These are phyloP conservation scores for Caenorhabditis doughertyi DNA, from an alignment of 2,888 invertebrate genomes.

Conservation along the genomic window DNA sequence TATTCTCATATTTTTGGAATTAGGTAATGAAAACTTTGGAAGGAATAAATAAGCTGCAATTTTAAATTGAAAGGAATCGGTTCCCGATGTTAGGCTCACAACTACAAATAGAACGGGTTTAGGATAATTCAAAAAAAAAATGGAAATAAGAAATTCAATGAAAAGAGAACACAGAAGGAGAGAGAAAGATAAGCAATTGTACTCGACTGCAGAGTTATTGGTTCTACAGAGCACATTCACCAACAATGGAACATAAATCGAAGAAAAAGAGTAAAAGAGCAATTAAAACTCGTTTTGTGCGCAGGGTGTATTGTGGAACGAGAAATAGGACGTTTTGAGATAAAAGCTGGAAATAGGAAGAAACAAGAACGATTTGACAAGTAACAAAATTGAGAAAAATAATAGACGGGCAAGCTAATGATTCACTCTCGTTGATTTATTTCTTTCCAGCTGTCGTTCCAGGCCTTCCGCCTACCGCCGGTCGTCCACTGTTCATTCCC, in stretches of 20 bases:
- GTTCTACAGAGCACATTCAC: slow-evolving; percentile 2
- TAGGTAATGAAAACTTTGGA: neutral
- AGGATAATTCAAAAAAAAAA: neutral
- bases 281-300: slow-evolving; percentile 50
- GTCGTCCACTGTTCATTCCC: slow-evolving; percentile 83
- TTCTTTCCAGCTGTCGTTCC: slow-evolving; percentile 64
- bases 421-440: slow-evolving; percentile 26
- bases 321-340: slow-evolving; percentile 17
- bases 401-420: neutral
- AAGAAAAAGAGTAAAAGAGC: slow-evolving; percentile 28
- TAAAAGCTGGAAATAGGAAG: slow-evolving; percentile 42
- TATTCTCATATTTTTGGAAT: slow-evolving; percentile 25
- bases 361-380: slow-evolving; percentile 34
- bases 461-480: slow-evolving; percentile 69
- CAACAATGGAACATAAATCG: slow-evolving; percentile 16
- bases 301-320: slow-evolving; percentile 32
- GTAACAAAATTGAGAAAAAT: slow-evolving; percentile 23
- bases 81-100: slow-evolving; percentile 54
- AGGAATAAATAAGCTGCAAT: slow-evolving; percentile 47
- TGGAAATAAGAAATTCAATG: slow-evolving; percentile 28
- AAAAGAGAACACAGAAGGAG: slow-evolving; percentile 60
- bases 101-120: slow-evolving; percentile 48
- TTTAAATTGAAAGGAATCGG: slow-evolving; percentile 35
- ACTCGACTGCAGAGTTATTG: neutral
- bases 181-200: slow-evolving; percentile 37